Base-by-base conservation (phyloP, 2,113 vertebrate species). In the Brevimyrus niger region DNA sequence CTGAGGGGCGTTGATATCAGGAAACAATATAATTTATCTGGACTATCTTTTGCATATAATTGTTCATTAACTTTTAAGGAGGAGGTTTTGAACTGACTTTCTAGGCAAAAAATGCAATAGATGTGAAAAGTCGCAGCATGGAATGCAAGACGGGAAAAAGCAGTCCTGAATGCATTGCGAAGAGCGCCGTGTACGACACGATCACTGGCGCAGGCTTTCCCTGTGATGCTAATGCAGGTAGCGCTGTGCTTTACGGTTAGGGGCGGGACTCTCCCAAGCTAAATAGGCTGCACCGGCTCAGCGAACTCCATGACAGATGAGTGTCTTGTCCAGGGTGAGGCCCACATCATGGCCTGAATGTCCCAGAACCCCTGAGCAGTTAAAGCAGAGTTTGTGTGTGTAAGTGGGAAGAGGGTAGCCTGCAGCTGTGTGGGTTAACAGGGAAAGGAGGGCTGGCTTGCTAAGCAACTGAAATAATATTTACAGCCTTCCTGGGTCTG, bases 391-490 rank as follows among this genome's bases (percentile, higher is more conserved):
- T 86, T 50, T 86, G 13, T 31, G 47, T 31, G 84, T 53, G 23
- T 35, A 38, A 51, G 44, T 50, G 84, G 84, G 11, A 13, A 53
- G 47, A 42, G 82, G 44, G 6, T 46, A 84, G 23, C 35, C 82
- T 84, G 38, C 19, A 47, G 42, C 10, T 13, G 44, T n/a, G 38
- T 84, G 3, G 21, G 35, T 42, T 80, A 38, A 42, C 73, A 80
- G 15, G 73, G 42, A 84, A 44, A 84, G 10, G 44, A 13, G 44
- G 10, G 44, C 82, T 84, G 38, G 38, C 23, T 84, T 84, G 82
- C 82, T 84, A 84, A 84, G 27, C 85, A 87, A 53, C 48, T 48
- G 47, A 11, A 87, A 87, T 87, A 87, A 53, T 87, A 53, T 87
- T 87, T 87, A 87, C 85, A 87, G 85, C 50, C 47, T 53, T 35